Base-by-base conservation (phyloP, 35 echinoderm and acorn worm species). In the Eucidaris tribuloides region DNA sequence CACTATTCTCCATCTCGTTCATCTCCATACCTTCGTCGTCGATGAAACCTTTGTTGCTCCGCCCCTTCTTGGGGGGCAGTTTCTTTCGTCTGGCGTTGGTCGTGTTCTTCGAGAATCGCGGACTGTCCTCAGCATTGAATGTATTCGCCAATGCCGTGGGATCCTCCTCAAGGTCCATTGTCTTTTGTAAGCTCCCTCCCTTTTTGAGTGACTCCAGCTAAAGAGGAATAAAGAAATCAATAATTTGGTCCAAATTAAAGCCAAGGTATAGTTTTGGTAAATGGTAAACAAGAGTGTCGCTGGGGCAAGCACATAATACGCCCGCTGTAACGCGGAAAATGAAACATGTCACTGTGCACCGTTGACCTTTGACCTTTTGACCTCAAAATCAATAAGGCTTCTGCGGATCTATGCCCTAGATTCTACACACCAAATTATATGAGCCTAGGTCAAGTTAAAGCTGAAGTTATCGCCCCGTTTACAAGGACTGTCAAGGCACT, bases 101-200 rank as follows among this genome's bases (percentile, higher is more conserved):
- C 24, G 63, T 65, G 82, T 97, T 97, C 72, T 97, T 97, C 35
- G 72, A 38, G 76, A 88, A 92, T 15, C 94, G 74, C 34, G 94
- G 94, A 28, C 89, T 91, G 40, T 92, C 89, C 6, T 79, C 32
- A 35, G 45, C 89, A 72, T 97, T 81, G 65, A 92, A 97, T 1
- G 89, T 97, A 57, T 97, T 97, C 39, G 71, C 68, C 1, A 91
- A 40, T 35, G 91, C 65, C 1, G 89, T 81, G 0, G 85, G 58
- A 43, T 97, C 89, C 28, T 96, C 85, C 5, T 34, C 40, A n/a
- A n/a, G n/a, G n/a, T n/a, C n/a, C 13, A 60, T 44, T 19, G 85
- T 76, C 44, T 95, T 95, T 7, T 61, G 49, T 41, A 95, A 66
- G 70, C 86, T 79, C n/a, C 87, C 87, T 42, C 82, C 87, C 81